Percentiles rank a stretch among this genome's conserved stretches.
Evolutionary conservation across 1,140 invertebrate species (phyloP).

Genomic region (Linepithema humile): DNA sequence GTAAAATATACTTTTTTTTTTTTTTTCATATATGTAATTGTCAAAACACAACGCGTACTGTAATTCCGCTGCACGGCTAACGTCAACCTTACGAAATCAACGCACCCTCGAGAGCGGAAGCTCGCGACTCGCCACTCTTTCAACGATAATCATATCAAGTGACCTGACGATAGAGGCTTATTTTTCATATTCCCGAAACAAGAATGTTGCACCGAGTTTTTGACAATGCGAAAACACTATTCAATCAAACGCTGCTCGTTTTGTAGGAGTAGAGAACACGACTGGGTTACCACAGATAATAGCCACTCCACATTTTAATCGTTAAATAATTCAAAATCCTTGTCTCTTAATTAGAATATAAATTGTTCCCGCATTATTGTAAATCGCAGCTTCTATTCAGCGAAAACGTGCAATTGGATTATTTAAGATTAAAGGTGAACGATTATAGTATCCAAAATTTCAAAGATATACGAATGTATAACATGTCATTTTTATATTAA

Average conservation of each 20-base stretch:
- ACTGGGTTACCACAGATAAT: constrained; percentile 3
- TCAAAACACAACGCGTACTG: neutral
- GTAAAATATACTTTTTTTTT: no score
- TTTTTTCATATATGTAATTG: neutral
- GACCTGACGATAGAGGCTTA: constrained; percentile 57
- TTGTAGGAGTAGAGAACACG: neutral
- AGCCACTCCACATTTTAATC: constrained; percentile 9
- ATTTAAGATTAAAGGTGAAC: neutral
- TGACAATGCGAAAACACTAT: neutral
- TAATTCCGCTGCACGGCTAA: neutral
- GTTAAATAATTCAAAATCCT: neutral
- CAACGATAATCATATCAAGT: constrained; percentile 58
- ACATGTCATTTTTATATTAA: neutral
- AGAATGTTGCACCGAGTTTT: neutral
- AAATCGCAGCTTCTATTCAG: neutral
- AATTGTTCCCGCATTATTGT: neutral
- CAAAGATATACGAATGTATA: neutral
- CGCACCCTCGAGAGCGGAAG: neutral
- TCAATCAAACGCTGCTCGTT: constrained; percentile 48
- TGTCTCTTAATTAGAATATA: neutral
- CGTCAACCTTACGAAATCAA: neutral
- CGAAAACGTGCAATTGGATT: neutral
- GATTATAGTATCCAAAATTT: neutral
- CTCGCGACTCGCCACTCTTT: neutral
- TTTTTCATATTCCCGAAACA: constrained; percentile 49